Evolutionary conservation across 2,113 vertebrate species (phyloP).

Genomic region (Hystrix cristata): DNA sequence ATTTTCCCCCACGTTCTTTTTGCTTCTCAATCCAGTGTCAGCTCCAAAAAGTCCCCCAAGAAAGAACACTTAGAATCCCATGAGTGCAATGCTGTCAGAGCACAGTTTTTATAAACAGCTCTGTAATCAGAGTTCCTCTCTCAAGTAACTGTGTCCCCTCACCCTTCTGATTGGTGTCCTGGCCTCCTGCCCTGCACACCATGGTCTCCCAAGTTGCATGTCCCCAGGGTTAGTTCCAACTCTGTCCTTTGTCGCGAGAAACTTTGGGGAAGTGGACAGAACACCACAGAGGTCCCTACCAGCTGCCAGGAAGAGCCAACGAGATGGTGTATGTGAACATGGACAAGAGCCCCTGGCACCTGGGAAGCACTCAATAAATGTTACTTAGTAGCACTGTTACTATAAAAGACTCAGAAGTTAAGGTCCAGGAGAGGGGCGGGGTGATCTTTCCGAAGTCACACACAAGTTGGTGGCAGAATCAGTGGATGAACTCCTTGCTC

Average conservation of each 20-base stretch:
- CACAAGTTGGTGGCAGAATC: not conserved
- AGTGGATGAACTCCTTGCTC: not conserved
- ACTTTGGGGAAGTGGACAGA: accelerated
- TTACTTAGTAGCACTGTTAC: accelerated
- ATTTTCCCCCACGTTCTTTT: constrained; percentile 45
- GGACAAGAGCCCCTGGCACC: too few species aligned
- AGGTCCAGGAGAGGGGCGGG: accelerated
- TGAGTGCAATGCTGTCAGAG: not conserved
- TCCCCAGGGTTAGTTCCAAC: accelerated
- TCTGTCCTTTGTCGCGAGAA: not conserved
- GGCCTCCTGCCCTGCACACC: not conserved
- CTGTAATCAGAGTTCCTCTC: not conserved
- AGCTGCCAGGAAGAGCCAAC: too few species aligned
- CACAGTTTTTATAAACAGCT: not conserved
- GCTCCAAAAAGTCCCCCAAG: not conserved
- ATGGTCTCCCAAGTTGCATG: not conserved
- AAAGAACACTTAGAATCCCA: not conserved
- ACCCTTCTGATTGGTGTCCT: not conserved
- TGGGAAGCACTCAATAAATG: not conserved
- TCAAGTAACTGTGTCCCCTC: accelerated
- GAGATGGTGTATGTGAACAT: not conserved
- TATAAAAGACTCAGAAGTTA: not conserved
- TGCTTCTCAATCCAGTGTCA: constrained; percentile 33
- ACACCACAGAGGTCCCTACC: accelerated
- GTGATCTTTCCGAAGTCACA: not conserved